Evolutionary conservation across 1,140 invertebrate genomes (phyloP), one percentile per base, ranked within the genome.

Genomic region (Drusus annulatus): DNA sequence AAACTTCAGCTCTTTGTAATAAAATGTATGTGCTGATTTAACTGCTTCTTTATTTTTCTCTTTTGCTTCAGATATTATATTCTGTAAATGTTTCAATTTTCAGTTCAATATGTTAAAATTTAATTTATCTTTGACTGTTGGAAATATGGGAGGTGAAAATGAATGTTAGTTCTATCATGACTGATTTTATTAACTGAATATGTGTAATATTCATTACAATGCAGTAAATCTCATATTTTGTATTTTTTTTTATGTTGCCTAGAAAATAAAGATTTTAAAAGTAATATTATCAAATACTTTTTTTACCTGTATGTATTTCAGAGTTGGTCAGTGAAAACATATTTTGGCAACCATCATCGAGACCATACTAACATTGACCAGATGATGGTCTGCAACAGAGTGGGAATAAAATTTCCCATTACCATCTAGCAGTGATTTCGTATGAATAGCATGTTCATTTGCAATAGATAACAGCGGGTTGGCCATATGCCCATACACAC

Each of bases 231-330:
- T 78, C 17, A 78, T 65, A 78, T 69, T 78, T 69, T 71, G 65
- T 80, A 76, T 80, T 80, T 80, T 81, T 81, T 81, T 81, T 81
- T 81, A 81, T 81, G 80, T 81, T 81, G 80, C 80, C 68, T 81
- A 78, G 80, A 74, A 81, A 76, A 81, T 81, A 78, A 81, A 81
- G 60, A 77, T 77, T 63, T 77, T 77, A 65, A 77, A 77, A 77
- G 23, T 45, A 77, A 56, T 17, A 56, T 19, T 45, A 45, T 45
- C 36, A 10, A 45, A 45, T 8, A 45, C 36, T 45, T 45, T 45
- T 7, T 45, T 45, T 45, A 6, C 31, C 31, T 36, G 31, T 36
- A 36, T 36, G 8, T 28, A 28, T 28, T 28, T 28, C 25, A 28
- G 25, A 28, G 25, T 28, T 28, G 5, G 25, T 28, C 25, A 28